A percentile compares a stretch with the other conserved stretches of the same genome.
These are phyloP conservation scores for Sminthurinus aureus DNA, from an alignment of 2,888 invertebrate species.

Conservation along the genomic window DNA sequence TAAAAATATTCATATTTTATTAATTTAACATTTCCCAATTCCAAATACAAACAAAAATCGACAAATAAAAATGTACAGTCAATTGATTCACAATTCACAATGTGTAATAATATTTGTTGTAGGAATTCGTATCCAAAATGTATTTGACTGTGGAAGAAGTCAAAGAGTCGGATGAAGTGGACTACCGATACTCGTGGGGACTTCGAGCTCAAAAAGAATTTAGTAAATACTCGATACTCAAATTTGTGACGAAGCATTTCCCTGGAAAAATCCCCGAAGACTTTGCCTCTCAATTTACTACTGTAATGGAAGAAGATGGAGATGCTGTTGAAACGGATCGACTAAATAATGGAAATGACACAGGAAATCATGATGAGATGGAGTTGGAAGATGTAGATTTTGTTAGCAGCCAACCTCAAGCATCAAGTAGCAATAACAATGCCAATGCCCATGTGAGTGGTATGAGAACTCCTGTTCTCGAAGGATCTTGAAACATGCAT, in stretches of 20 bases:
- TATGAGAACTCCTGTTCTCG: too few species aligned
- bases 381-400: background rate
- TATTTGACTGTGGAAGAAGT: constrained; percentile 49
- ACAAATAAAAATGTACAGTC: too few species aligned
- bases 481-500: too few species aligned
- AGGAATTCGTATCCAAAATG: constrained; percentile 35
- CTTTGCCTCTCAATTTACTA: background rate
- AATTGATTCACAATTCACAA: too few species aligned
- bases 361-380: background rate
- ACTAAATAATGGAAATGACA: background rate
- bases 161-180: constrained; percentile 44
- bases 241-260: constrained; percentile 47
- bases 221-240: constrained; percentile 49
- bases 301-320: background rate
- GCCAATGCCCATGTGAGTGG: too few species aligned
- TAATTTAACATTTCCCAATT: background rate
- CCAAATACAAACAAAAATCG: too few species aligned
- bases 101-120: too few species aligned
- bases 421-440: too few species aligned
- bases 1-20: too few species aligned
- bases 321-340: background rate
- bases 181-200: constrained; percentile 55
- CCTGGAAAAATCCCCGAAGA: background rate
- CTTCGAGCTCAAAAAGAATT: constrained; percentile 53
- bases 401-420: too few species aligned